These are phyloP conservation scores for Venusia cambrica DNA, from an alignment of 2,888 invertebrate genomes.

Conservation along the genomic window DNA sequence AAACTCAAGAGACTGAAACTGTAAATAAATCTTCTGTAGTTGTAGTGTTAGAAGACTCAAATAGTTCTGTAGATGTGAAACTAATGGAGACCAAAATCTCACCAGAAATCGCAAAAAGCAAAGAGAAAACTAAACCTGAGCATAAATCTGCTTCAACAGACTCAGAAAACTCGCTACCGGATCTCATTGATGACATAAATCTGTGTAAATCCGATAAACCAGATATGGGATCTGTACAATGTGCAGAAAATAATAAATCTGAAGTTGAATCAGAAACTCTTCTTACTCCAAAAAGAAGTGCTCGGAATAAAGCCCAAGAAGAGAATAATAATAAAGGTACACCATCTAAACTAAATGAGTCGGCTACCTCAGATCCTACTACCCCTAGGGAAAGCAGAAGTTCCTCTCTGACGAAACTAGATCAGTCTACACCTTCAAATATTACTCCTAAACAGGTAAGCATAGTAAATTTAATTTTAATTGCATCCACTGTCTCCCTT, in stretches of 20 bases:
- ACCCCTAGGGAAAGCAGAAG: slow-evolving; percentile 55
- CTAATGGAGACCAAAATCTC: slow-evolving; percentile 7
- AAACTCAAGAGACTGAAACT: slow-evolving; percentile 22
- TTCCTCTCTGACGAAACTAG: slow-evolving; percentile 46
- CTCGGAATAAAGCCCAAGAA: slow-evolving; percentile 47
- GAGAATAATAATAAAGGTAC: slow-evolving; percentile 45
- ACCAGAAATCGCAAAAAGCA: slow-evolving; percentile 2
- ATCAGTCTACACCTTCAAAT: slow-evolving; percentile 45
- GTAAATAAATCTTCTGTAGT: slow-evolving; percentile 21
- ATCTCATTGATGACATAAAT: slow-evolving; percentile 16
- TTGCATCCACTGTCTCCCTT: too few relatives aligned
- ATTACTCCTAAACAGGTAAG: slow-evolving; percentile 65
- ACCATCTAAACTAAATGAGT: slow-evolving; percentile 47
- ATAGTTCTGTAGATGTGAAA: slow-evolving; percentile 26
- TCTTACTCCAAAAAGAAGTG: slow-evolving; percentile 51
- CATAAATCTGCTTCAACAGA: background rate
- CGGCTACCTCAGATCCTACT: slow-evolving; percentile 38
- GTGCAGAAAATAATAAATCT: too few relatives aligned
- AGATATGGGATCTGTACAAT: too few relatives aligned
- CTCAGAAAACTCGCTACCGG: background rate
- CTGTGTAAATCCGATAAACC: too few relatives aligned
- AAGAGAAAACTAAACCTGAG: slow-evolving; percentile 2
- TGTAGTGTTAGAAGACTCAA: slow-evolving; percentile 40
- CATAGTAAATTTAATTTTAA: too few relatives aligned
- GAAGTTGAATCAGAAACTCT: slow-evolving; percentile 18